These are phyloP conservation scores for Apantesis nais DNA, from an alignment of 2,888 invertebrate species.

Conservation along the genomic window DNA sequence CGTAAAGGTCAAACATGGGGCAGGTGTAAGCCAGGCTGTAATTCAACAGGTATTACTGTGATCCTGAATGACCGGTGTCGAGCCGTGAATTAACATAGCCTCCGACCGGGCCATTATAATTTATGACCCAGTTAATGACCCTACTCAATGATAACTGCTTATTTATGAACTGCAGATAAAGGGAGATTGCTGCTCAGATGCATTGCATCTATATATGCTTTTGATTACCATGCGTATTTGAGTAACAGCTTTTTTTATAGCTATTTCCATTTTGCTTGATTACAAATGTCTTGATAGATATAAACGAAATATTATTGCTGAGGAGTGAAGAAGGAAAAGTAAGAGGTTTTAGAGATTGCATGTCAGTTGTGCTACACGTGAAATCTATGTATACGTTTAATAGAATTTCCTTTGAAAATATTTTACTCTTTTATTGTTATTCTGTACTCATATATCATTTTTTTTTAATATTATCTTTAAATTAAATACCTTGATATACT, in stretches of 20 bases:
- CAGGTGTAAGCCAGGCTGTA: conserved; percentile 69
- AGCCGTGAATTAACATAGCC: conserved; percentile 69
- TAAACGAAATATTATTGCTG: not conserved
- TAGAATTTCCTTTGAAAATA: too few species aligned
- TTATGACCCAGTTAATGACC: conserved; percentile 66
- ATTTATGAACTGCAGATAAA: conserved; percentile 49
- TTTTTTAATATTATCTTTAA: too few species aligned
- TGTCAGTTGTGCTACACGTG: too few species aligned
- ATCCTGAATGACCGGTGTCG: conserved; percentile 75
- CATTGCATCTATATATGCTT: not conserved
- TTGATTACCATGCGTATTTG: not conserved
- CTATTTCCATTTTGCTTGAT: not conserved
- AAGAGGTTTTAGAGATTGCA: too few species aligned
- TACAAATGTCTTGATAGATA: not conserved
- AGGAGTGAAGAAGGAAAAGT: too few species aligned
- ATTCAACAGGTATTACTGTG: conserved; percentile 83
- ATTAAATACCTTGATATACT: too few species aligned
- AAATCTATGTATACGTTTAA: too few species aligned
- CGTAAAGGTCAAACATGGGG: conserved; percentile 54
- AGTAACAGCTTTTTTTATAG: not conserved
- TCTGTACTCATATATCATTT: too few species aligned
- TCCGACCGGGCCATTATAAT: conserved; percentile 57
- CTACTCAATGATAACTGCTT: conserved; percentile 48
- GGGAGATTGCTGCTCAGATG: conserved; percentile 23
- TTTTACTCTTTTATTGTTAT: too few species aligned